These are phyloP conservation scores for Muscicapa comitata DNA, from an alignment of 2,797 vertebrate genomes.

Conservation along the genomic window DNA sequence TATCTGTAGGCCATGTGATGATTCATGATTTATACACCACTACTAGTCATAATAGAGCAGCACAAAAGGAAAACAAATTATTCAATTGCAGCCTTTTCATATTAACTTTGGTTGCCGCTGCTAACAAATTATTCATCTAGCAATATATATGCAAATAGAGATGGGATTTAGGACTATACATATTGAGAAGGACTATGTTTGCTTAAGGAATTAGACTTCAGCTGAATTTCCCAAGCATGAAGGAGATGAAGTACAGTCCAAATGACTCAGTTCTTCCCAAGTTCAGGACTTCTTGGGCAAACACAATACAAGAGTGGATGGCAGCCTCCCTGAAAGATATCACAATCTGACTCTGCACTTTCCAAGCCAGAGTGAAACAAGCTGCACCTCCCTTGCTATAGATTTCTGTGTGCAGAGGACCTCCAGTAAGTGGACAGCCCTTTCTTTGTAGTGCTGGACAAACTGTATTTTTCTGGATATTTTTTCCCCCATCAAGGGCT, in stretches of 20 bases:
- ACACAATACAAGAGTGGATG: neutral
- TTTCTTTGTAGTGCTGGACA: neutral
- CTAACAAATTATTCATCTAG: neutral
- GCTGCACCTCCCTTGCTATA: neutral
- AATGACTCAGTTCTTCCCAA: neutral
- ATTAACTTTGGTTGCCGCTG: neutral
- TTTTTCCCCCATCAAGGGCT: neutral
- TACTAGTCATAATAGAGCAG: neutral
- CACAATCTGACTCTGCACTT: accelerated
- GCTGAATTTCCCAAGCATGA: neutral
- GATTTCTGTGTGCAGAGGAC: accelerated
- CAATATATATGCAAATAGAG: neutral
- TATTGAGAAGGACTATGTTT: neutral
- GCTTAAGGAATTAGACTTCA: neutral
- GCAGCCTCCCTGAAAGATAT: neutral
- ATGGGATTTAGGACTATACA: neutral
- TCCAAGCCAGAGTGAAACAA: neutral
- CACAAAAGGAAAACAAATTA: neutral
- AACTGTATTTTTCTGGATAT: neutral
- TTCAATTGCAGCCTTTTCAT: neutral
- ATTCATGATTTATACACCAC: neutral
- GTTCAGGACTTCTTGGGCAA: neutral
- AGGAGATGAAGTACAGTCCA: neutral
- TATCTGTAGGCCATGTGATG: neutral
- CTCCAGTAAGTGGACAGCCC: accelerated